A percentile compares a stretch with the other conserved stretches of the same genome.
Conservation (phyloP, 2,113 vertebrate genomes). For the Varanus salvator region DNA sequence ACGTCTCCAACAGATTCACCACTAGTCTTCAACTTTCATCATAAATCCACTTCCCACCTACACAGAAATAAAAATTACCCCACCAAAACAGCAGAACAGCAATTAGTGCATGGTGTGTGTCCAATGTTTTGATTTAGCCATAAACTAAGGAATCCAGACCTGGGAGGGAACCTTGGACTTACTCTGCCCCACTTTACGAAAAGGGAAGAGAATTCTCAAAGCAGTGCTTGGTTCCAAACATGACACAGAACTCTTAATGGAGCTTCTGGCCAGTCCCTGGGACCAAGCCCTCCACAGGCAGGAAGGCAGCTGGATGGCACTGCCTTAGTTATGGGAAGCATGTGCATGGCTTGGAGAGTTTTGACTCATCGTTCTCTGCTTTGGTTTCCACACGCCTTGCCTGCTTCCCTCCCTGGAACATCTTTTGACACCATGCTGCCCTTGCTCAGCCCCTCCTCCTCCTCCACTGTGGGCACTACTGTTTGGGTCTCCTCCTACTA, state of each 20-base stretch:
- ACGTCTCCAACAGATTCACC: constrained; percentile 48
- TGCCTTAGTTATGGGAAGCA: background rate
- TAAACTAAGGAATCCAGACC: background rate
- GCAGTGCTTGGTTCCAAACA: background rate
- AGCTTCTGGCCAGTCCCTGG: background rate
- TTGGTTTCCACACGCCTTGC: background rate
- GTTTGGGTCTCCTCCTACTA: background rate
- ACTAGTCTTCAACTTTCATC: constrained; percentile 62
- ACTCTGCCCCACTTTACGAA: background rate
- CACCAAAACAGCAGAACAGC: constrained; percentile 59
- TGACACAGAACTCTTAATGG: background rate
- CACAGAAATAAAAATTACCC: constrained; percentile 58
- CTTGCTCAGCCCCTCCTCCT: background rate
- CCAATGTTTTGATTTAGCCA: background rate
- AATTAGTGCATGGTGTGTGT: constrained; percentile 18
- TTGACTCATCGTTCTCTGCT: background rate
- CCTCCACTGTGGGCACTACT: background rate
- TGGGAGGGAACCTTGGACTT: background rate
- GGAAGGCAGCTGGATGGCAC: background rate
- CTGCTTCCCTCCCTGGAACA: background rate
- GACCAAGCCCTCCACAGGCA: background rate
- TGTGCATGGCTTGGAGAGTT: background rate
- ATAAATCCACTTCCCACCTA: constrained; percentile 61
- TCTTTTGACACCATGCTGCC: background rate
- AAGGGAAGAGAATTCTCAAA: background rate